Evolutionary conservation across 2,888 invertebrate genomes (phyloP).

Genomic region (Schizaphis graminum): DNA sequence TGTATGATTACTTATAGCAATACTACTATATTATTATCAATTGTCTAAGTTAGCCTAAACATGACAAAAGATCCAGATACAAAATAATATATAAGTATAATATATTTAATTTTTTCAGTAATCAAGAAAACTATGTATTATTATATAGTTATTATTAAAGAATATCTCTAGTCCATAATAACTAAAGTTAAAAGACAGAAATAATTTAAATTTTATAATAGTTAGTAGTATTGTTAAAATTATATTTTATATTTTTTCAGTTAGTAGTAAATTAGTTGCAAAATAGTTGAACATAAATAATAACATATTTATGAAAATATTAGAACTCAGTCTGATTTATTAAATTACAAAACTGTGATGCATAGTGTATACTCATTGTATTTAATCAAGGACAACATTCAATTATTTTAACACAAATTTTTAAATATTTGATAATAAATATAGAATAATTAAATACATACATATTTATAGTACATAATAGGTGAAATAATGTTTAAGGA

Average conservation of each 20-base stretch:
- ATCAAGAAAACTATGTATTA: not conserved
- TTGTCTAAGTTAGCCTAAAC: not conserved
- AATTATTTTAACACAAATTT: not conserved
- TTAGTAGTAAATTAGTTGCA: not conserved
- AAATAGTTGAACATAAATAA: not conserved
- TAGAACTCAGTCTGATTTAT: not conserved
- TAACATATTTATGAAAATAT: not conserved
- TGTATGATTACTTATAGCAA: not conserved
- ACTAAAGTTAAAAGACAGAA: not conserved
- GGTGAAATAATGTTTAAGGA: not conserved
- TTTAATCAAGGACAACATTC: not conserved
- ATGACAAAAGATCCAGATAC: not conserved
- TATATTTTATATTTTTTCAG: not conserved
- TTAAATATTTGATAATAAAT: conserved; percentile 26
- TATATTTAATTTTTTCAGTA: not conserved
- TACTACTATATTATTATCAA: not conserved
- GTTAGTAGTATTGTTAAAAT: not conserved
- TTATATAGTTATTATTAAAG: not conserved
- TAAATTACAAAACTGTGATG: not conserved
- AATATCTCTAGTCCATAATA: not conserved
- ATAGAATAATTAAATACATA: not conserved
- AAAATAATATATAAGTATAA: not conserved
- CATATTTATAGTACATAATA: not conserved
- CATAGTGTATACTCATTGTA: conserved; percentile 1
- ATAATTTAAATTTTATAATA: not conserved